Evolutionary conservation across 2,888 invertebrate species (phyloP), one percentile per base, ranked within the genome.

Genomic region (Cristatella mucedo): DNA sequence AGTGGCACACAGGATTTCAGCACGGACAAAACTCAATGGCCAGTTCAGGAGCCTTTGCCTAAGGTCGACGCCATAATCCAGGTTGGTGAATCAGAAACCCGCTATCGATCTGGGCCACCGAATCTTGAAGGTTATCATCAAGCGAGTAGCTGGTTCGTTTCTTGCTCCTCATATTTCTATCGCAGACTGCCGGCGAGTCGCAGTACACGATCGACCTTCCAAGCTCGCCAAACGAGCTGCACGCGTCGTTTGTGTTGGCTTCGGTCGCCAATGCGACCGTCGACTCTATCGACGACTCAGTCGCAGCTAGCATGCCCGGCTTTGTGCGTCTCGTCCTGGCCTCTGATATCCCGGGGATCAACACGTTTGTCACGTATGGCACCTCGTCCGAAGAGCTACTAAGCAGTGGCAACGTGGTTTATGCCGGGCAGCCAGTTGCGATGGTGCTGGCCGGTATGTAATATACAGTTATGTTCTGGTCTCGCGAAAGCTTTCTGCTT

Each of bases 61-160:
- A 84, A 85, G 59, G 49, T 79, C 21, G 82, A 82, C 63, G 77
- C 77, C 1, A n/a, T n/a, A n/a, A n/a, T n/a, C n/a, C n/a, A n/a
- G n/a, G n/a, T n/a, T n/a, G n/a, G n/a, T n/a, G n/a, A n/a, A n/a
- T n/a, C n/a, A n/a, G n/a, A n/a, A n/a, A n/a, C n/a, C n/a, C n/a
- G n/a, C n/a, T n/a, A n/a, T n/a, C n/a, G n/a, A n/a, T n/a, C n/a
- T n/a, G n/a, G n/a, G n/a, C n/a, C n/a, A n/a, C n/a, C n/a, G n/a
- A n/a, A n/a, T n/a, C n/a, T n/a, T n/a, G n/a, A n/a, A n/a, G n/a
- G n/a, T n/a, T n/a, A n/a, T n/a, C n/a, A n/a, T n/a, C n/a, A n/a
- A n/a, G n/a, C n/a, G n/a, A n/a, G n/a, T n/a, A n/a, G n/a, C n/a
- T n/a, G n/a, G n/a, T n/a, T n/a, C n/a, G n/a, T n/a, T n/a, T n/a